These are phyloP conservation scores for Patiria pectinifera DNA, from an alignment of 53 echinoderm and acorn worm genomes.

Conservation along the genomic window DNA sequence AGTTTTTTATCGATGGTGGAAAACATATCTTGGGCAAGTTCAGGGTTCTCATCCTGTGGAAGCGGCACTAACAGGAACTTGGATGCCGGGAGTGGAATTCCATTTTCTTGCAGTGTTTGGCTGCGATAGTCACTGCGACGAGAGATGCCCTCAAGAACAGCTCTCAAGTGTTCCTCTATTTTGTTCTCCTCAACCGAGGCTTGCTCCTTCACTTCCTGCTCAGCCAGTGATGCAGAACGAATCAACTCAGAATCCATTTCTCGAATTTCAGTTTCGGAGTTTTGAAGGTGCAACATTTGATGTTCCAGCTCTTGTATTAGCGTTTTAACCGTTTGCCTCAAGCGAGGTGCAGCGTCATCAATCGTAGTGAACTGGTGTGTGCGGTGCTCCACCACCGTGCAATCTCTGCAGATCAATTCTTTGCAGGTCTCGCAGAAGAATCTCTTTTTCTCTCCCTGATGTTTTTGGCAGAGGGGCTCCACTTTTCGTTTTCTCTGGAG, in stretches of 20 bases:
- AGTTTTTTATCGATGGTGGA: background rate
- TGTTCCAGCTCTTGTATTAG: background rate
- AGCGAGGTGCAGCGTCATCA: conserved; percentile 22
- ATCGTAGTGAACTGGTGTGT: conserved; percentile 16
- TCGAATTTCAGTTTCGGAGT: background rate
- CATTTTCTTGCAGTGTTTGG: background rate
- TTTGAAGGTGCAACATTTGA: background rate
- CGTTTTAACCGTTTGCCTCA: background rate
- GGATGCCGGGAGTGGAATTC: background rate
- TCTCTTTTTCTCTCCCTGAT: conserved; percentile 50
- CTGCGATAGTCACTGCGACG: background rate
- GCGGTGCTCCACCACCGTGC: conserved; percentile 65
- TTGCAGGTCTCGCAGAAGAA: conserved; percentile 68
- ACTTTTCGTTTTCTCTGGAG: background rate
- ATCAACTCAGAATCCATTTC: background rate
- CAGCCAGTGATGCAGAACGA: background rate
- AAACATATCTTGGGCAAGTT: conserved; percentile 1
- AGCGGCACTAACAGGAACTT: too few species aligned
- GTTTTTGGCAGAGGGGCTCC: conserved; percentile 36
- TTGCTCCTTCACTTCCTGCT: conserved; percentile 1
- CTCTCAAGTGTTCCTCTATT: background rate
- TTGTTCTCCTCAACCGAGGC: background rate
- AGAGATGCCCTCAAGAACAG: background rate
- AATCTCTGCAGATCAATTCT: conserved; percentile 65
- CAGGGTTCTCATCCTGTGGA: background rate